phyloP scores from a whole-genome alignment of 2,797 vertebrate species.

The Sarcophilus harrisii region DNA sequence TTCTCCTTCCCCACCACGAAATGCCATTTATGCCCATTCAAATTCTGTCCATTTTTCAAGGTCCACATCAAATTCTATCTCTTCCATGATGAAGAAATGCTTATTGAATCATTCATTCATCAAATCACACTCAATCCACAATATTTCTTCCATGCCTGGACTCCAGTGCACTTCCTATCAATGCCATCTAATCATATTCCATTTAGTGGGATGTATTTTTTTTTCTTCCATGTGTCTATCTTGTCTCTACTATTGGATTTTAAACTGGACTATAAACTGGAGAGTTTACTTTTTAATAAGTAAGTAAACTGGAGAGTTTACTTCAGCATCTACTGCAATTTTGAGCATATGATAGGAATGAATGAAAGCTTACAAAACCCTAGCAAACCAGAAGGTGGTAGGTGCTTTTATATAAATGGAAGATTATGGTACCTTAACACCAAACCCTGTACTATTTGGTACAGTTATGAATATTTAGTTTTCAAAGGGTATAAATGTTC shows the following conservation, averaged over 20 bases:
- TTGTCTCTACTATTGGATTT: not conserved
- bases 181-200: not conserved
- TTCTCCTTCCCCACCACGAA: not conserved
- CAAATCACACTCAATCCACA: not conserved
- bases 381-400: not conserved
- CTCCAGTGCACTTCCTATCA: not conserved
- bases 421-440: conserved; percentile 2
- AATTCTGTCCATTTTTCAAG: not conserved
- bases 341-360: not conserved
- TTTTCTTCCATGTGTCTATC: not conserved
- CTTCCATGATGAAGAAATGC: not conserved
- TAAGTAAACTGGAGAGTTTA: not conserved
- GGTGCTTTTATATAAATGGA: conserved; percentile 12
- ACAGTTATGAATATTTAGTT: not conserved
- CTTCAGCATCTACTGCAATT: not conserved
- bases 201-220: not conserved
- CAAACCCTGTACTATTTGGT: not conserved
- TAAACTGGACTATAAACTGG: not conserved
- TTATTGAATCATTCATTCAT: not conserved
- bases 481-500: not conserved
- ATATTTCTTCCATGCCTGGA: not conserved
- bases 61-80: not conserved
- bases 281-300: not conserved
- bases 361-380: not conserved
- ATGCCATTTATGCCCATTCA: not conserved